These are phyloP conservation scores for Trididemnum nubilum DNA, from an alignment of 23 tunicate genomes.

Conservation along the genomic window DNA sequence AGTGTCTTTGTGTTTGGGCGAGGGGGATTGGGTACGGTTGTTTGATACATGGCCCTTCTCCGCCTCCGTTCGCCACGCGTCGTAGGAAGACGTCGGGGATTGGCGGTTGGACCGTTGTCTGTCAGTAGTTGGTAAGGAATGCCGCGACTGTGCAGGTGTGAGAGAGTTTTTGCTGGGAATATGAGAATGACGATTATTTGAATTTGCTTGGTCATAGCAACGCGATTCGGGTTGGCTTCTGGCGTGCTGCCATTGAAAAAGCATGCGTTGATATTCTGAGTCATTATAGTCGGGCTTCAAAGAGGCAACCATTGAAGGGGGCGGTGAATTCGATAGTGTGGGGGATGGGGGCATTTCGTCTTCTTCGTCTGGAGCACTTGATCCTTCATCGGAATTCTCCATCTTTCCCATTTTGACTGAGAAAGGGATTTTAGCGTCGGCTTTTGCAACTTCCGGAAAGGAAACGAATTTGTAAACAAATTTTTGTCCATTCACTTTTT, in stretches of 20 bases:
- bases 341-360: slow-evolving; percentile 70
- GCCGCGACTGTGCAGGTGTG: background rate
- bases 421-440: slow-evolving; percentile 87
- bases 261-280: slow-evolving; percentile 12
- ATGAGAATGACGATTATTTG: background rate
- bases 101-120: background rate
- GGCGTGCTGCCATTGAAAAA: slow-evolving; percentile 11
- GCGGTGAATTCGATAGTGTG: slow-evolving; percentile 48
- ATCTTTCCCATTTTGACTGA: slow-evolving; percentile 77
- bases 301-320: slow-evolving; percentile 66
- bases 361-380: slow-evolving; percentile 49
- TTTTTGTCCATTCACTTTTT: slow-evolving; percentile 98
- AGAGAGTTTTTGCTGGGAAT: background rate
- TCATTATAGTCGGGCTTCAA: slow-evolving; percentile 2
- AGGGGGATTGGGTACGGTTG: background rate
- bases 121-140: background rate
- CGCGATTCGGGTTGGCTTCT: background rate
- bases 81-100: slow-evolving; percentile 12
- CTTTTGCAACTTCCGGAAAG: slow-evolving; percentile 88
- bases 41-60: background rate
- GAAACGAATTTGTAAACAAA: slow-evolving; percentile 98
- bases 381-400: slow-evolving; percentile 40
- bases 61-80: slow-evolving; percentile 8
- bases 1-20: slow-evolving; percentile 14
- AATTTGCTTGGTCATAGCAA: background rate